Evolutionary conservation across 2,113 vertebrate genomes (phyloP), one percentile per base, ranked within the genome.

Genomic region (Mola mola): DNA sequence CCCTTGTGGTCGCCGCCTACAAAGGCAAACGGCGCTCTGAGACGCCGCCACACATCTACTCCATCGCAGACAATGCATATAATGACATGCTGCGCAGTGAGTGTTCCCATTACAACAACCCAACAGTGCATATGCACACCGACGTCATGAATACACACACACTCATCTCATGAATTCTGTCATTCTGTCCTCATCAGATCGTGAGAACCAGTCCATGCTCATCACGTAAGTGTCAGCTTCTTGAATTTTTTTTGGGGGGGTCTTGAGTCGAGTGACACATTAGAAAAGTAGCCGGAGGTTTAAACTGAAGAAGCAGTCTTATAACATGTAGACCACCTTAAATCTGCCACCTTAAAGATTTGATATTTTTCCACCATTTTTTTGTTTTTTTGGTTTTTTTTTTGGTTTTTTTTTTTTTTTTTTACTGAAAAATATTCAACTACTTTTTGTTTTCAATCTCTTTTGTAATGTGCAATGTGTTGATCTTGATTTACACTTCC

Each of bases 191-290:
- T 72, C 89, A 50, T 85, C 90, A 98, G 96, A 97, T 92, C 92
- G 95, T 0, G 95, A 98, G 63, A 98, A 97, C 88, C 96, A 98
- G 87, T 97, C 96, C 75, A 98, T 98, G 96, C 92, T 98, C 37
- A 97, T 98, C 92, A 98, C 96, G 95, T 97, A 92, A 96, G 96
- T 95, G 37, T 49, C 2, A 21, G 11, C 19, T 10, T 3, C 8
- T 22, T 34, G 6, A 50, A 11, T 21, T 16, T 5, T 7, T 1
- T 20, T 34, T 33, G 9, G 31, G 31, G 31, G n/a, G n/a, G n/a
- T n/a, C n/a, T n/a, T n/a, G n/a, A n/a, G n/a, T n/a, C n/a, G n/a
- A n/a, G n/a, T n/a, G n/a, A n/a, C n/a, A n/a, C n/a, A n/a, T n/a
- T n/a, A n/a, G n/a, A n/a, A n/a, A n/a, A n/a, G n/a, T n/a, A n/a